Evolutionary conservation across 2,113 vertebrate species (phyloP), one percentile per base, ranked within the genome.

Genomic region (Hoplias malabaricus): DNA sequence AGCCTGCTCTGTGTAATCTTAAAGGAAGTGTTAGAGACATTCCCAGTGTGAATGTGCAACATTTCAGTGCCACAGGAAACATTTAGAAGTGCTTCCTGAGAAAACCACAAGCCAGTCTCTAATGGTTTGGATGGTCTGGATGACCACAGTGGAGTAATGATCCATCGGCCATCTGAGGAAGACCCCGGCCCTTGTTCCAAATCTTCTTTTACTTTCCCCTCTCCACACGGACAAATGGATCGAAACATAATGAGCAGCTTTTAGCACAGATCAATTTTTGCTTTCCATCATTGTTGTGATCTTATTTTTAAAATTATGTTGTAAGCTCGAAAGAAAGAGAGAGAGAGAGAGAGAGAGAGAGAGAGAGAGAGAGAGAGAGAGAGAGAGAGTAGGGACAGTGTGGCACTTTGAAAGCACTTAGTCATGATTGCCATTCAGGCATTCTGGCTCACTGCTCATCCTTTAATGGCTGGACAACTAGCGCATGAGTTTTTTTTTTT

Each of bases 261-360:
- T 91, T 91, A 91, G 84, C 68, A 78, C 57, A 19, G 86, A 92
- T 92, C 88, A 88, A 90, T 91, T 89, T 74, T 75, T 74, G 67
- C 77, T 74, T 79, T 78, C 77, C 75, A 48, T 81, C 71, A 72
- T 73, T 84, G 77, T 82, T 81, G 71, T 66, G 31, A 73, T 69
- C 36, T 25, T 23, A 73, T 73, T 53, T 77, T 76, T 53, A n/a
- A n/a, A n/a, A n/a, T n/a, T n/a, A n/a, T 38, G 4, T 69, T 65
- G 29, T 10, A 79, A 68, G 67, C n/a, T 29, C 50, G 38, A 62
- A 13, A 75, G 48, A n/a, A 16, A 71, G 62, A 75, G 40, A n/a
- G 25, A 53, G 4, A 56, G 43, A 70, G 29, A 53, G 42, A 62
- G 69, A n/a, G 48, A 62, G 56, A 38, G 48, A n/a, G 21, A 71